These are phyloP conservation scores for Rhinogobius similis DNA, from an alignment of 2,113 vertebrate genomes.

Conservation along the genomic window DNA sequence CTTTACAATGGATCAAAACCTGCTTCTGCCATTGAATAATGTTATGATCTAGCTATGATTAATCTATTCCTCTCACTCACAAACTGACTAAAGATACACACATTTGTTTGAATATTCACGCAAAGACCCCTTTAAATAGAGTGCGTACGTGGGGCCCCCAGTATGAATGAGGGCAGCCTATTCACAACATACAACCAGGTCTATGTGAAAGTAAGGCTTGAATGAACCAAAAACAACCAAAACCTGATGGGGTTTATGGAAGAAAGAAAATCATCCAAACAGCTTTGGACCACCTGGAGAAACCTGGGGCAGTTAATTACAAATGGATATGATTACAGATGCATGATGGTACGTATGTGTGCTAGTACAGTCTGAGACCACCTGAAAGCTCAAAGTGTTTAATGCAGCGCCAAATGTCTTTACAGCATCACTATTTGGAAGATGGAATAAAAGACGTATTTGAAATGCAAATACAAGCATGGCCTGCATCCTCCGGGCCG, in stretches of 20 bases:
- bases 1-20: not conserved
- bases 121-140: slow-evolving; percentile 44
- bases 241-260: slow-evolving; percentile 43
- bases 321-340: slow-evolving; percentile 33
- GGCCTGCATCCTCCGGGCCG: slow-evolving; percentile 45
- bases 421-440: slow-evolving; percentile 44
- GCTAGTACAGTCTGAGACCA: slow-evolving; percentile 20
- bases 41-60: not conserved
- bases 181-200: slow-evolving; percentile 30
- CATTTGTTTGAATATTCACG: slow-evolving; percentile 49
- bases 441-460: slow-evolving; percentile 33
- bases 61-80: slow-evolving; percentile 23
- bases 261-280: slow-evolving; percentile 21
- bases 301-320: slow-evolving; percentile 15
- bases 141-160: slow-evolving; percentile 44
- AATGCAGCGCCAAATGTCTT: slow-evolving; percentile 47
- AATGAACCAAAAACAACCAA: slow-evolving; percentile 44
- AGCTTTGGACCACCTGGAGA: slow-evolving; percentile 43
- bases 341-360: slow-evolving; percentile 16
- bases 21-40: not conserved
- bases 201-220: slow-evolving; percentile 32
- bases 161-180: not conserved
- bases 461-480: slow-evolving; percentile 51
- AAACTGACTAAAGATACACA: slow-evolving; percentile 49
- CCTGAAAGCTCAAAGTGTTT: slow-evolving; percentile 33